Conservation (phyloP, 2,888 invertebrate species). For the Cheilosia impressa region DNA sequence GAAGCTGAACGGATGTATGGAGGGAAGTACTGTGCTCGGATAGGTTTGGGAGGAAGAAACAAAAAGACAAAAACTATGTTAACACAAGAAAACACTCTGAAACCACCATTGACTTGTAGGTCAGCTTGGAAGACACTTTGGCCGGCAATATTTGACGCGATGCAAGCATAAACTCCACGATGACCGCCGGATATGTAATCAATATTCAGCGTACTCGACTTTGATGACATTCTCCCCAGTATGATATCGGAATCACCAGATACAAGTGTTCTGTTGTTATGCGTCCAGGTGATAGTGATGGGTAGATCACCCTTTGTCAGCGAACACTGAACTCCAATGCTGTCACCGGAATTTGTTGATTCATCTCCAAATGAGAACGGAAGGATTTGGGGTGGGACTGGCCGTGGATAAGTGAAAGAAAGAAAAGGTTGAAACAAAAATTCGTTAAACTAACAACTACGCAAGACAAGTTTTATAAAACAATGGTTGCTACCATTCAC, state of each 20-base stretch:
- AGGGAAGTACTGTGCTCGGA: constrained; percentile 87
- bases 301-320: constrained; percentile 88
- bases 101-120: constrained; percentile 82
- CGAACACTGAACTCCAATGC: constrained; percentile 86
- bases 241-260: constrained; percentile 81
- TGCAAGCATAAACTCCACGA: constrained; percentile 87
- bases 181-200: constrained; percentile 86
- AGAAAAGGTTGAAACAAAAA: constrained; percentile 37
- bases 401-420: constrained; percentile 25
- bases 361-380: constrained; percentile 90
- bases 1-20: constrained; percentile 84
- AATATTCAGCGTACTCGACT: constrained; percentile 86
- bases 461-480: constrained; percentile 1
- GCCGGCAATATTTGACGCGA: constrained; percentile 86
- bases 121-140: constrained; percentile 83
- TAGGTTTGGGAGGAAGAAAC: constrained; percentile 33
- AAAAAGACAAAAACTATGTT: constrained; percentile 32
- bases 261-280: constrained; percentile 83
- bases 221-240: constrained; percentile 82
- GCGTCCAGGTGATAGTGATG: constrained; percentile 87
- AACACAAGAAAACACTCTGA: constrained; percentile 28
- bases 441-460: constrained; percentile 29
- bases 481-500: constrained; percentile 87
- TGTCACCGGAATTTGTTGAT: constrained; percentile 89
- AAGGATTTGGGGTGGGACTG: constrained; percentile 88